Percentiles rank a stretch among this genome's conserved stretches.
These are phyloP conservation scores for Cossypha polioptera DNA, from an alignment of 2,797 vertebrate genomes.

Conservation along the genomic window DNA sequence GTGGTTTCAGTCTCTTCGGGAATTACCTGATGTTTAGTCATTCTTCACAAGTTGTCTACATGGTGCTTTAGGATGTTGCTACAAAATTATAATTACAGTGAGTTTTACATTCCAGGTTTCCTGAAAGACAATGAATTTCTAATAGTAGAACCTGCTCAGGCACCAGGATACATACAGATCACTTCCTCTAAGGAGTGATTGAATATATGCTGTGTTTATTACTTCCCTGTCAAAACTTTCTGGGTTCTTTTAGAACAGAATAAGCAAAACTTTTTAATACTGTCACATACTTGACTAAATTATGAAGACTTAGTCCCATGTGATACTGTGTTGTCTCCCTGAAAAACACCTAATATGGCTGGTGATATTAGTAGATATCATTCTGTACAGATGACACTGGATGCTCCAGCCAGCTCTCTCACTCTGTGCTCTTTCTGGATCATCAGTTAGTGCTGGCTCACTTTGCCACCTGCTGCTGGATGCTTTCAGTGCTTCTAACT, in stretches of 20 bases:
- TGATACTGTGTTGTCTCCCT: not conserved
- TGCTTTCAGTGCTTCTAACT: not conserved
- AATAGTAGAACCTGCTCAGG: not conserved
- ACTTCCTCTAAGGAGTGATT: not conserved
- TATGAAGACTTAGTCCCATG: not conserved
- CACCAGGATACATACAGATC: fast-evolving
- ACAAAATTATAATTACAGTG: not conserved
- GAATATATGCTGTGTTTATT: not conserved
- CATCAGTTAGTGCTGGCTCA: not conserved
- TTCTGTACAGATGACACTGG: not conserved
- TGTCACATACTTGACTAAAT: not conserved
- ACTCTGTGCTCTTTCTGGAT: not conserved
- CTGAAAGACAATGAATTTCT: not conserved
- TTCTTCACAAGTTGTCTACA: not conserved
- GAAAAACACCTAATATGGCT: not conserved
- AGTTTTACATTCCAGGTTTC: not conserved
- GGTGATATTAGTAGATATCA: not conserved
- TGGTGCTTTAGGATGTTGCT: not conserved
- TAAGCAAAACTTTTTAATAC: not conserved
- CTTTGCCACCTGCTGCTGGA: not conserved
- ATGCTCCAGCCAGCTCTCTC: not conserved
- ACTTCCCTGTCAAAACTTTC: not conserved
- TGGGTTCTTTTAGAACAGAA: not conserved
- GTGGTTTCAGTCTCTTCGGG: not conserved
- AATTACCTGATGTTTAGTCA: not conserved